Base-by-base conservation (phyloP, 2,113 vertebrate species). In the Zosterops pallidus region DNA sequence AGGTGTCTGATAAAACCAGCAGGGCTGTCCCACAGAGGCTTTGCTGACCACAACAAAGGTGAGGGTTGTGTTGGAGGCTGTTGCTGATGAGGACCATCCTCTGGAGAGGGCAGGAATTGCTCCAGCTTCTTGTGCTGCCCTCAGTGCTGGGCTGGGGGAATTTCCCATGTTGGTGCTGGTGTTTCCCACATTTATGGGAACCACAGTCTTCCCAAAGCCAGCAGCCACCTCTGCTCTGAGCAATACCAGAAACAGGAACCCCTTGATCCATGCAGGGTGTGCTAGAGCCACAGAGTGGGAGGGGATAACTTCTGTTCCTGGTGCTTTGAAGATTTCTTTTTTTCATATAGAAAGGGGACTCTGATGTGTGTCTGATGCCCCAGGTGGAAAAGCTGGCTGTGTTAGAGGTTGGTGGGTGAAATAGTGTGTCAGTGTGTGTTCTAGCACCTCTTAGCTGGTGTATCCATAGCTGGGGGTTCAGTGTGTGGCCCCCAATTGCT, bases 161-260 rank as follows among this genome's bases (percentile, higher is more conserved):
- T 70, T 92, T 89, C 72, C 76, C 59, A 1, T 2, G 5, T 24
- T 0, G 0, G 13, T 49, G 53, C 31, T 68, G 13, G 69, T 0
- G 5, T 91, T 87, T 86, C 67, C 67, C 46, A 74, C 55, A 6
- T 83, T 77, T 83, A 50, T 17, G 26, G 67, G 88, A 92, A 55
- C 83, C 55, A 14, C 85, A 86, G 75, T 59, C 63, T 93, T 72
- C 80, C 63, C 71, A 78, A 62, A 89, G 55, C n/a, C 76, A 83
- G 50, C 28, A 85, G 94, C 79, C 42, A 42, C 76, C 80, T 92
- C 92, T 86, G 76, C 21, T 63, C 62, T 81, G 60, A 78, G 89
- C 74, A 67, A 23, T 31, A 67, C 44, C 62, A 77, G 89, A 33
- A 89, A 52, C 39, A 60, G 77, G 57, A 91, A 68, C 89, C 49